Base-by-base conservation (phyloP, 2,888 invertebrate species). In the Xestia sexstrigata region DNA sequence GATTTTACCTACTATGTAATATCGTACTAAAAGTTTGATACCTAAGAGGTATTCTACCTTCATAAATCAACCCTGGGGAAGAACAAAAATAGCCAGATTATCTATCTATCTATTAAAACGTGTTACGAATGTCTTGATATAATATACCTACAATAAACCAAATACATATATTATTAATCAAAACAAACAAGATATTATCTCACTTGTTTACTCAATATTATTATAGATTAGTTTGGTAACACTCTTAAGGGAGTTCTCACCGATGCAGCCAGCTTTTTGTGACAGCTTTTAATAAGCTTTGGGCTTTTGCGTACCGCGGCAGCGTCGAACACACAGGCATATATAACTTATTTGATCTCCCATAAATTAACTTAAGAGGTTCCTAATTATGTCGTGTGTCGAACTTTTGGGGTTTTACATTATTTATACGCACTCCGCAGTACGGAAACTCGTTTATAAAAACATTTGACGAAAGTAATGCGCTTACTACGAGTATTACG, bases 281-380 rank as follows among this genome's bases (percentile, higher is more conserved):
- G 94, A 93, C 93, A 93, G 92, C 90, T 91, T 94, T 93, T 95
- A 95, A 95, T 95, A 94, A 95, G 95, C 94, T 95, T 87, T 90
- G 95, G 94, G 95, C 93, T 92, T 95, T 91, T 85, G 95, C 90
- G 94, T 69, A 85, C 83, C 91, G 87, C 83, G 84, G 84, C 87
- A 86, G 89, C 89, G 90, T 89, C 88, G 84, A 91, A 92, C 67
- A 70, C 23, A 74, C 76, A 35, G 4, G n/a, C 75, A 47, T 45
- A 90, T 86, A 91, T 92, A 93, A 93, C 90, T 88, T 89, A 90
- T 90, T 90, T 90, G 90, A 91, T 90, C 86, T 89, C 83, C 79
- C 82, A 88, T 89, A 90, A 89, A 91, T 90, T 89, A 87, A 87
- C 88, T 87, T 85, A 84, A 78, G 78, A 87, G 87, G 86, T 86